A percentile compares a stretch with the other conserved stretches of the same genome.
Evolutionary conservation across 2,113 vertebrate species (phyloP).

Genomic region (Charadrius vociferus): DNA sequence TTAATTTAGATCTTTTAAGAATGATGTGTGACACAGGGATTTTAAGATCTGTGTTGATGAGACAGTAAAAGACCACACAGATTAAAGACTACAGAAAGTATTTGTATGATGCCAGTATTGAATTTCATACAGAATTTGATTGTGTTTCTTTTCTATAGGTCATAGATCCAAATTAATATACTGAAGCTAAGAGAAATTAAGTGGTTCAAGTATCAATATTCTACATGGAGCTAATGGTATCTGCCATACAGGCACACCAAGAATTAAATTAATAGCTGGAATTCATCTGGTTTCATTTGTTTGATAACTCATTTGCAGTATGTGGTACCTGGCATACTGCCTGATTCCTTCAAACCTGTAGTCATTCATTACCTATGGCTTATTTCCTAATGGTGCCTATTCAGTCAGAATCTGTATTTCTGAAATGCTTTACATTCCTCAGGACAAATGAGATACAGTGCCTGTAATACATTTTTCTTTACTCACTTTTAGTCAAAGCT

Average conservation of each 20-base stretch:
- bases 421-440: background rate
- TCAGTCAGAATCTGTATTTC: background rate
- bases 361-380: background rate
- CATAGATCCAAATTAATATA: background rate
- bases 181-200: background rate
- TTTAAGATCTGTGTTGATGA: background rate
- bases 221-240: background rate
- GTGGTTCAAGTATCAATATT: background rate
- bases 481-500: background rate
- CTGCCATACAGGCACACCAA: background rate
- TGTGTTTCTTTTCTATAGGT: background rate
- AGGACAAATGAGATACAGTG: background rate
- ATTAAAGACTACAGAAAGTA: background rate
- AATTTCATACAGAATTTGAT: background rate
- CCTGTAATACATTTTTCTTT: background rate
- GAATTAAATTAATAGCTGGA: background rate
- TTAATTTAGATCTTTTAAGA: background rate
- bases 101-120: background rate
- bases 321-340: background rate
- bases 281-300: background rate
- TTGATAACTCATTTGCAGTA: constrained; percentile 21
- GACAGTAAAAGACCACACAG: background rate
- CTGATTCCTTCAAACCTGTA: background rate
- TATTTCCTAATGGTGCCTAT: background rate
- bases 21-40: background rate